Evolutionary conservation across 2,797 vertebrate species (phyloP).

Genomic region (Gallinago nigripennis): DNA sequence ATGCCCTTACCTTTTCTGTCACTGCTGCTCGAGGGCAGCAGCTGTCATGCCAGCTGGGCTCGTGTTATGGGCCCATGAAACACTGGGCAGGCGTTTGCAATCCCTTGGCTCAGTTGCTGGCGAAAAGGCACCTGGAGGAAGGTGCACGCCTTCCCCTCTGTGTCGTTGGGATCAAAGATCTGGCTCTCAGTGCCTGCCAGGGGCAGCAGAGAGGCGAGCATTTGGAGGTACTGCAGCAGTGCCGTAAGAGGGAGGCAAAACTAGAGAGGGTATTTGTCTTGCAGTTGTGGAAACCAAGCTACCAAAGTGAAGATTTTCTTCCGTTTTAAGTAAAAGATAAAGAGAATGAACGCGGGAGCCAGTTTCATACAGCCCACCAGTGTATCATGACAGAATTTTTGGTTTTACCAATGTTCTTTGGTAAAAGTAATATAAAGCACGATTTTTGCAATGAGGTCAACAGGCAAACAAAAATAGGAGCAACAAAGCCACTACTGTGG

Average conservation of each 20-base stretch:
- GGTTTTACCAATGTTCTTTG: neutral
- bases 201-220: neutral
- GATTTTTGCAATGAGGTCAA: neutral
- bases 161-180: neutral
- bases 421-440: neutral
- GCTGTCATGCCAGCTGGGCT: conserved; percentile 25
- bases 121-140: conserved; percentile 42
- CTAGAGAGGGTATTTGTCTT: neutral
- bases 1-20: conserved; percentile 50
- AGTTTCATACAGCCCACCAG: neutral
- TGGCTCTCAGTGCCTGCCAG: neutral
- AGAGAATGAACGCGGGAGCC: neutral
- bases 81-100: neutral
- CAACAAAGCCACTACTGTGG: neutral
- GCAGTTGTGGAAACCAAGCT: neutral
- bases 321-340: neutral
- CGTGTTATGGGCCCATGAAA: neutral
- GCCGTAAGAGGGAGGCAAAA: neutral
- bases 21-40: conserved; percentile 27
- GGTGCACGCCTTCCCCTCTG: conserved; percentile 11
- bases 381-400: fast-evolving
- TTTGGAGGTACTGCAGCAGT: neutral
- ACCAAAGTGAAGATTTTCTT: neutral
- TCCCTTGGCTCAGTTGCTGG: conserved; percentile 32
- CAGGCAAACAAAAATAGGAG: neutral